Conservation (phyloP, 1,140 invertebrate species). For the Heliconius congener region DNA sequence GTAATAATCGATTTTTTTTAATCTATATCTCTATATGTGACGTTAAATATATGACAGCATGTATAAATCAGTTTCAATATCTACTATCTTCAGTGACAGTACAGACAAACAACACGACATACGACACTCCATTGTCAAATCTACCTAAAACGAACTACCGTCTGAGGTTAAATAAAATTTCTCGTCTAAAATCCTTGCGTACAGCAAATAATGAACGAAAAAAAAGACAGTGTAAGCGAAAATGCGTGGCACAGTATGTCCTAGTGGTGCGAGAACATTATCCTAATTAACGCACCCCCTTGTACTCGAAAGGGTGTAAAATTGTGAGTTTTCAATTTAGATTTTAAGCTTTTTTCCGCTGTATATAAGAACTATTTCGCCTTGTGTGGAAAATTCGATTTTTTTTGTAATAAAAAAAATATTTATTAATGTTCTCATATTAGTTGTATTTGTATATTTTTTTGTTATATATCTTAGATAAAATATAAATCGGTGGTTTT, state of each 20-base stretch:
- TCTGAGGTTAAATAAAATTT: slow-evolving; percentile 20
- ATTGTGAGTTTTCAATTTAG: not conserved
- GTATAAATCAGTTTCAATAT: too few relatives aligned
- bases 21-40: not conserved
- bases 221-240: slow-evolving; percentile 34
- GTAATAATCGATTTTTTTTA: not conserved
- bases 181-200: slow-evolving; percentile 26
- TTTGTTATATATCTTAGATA: not conserved
- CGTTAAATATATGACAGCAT: not conserved
- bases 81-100: not conserved
- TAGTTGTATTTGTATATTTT: not conserved
- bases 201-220: slow-evolving; percentile 31
- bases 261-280: slow-evolving; percentile 44
- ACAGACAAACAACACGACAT: not conserved
- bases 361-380: not conserved
- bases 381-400: not conserved
- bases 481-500: slow-evolving; percentile 38
- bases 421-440: not conserved
- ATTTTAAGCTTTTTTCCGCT: not conserved
- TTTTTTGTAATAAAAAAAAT: not conserved
- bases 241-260: slow-evolving; percentile 39
- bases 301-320: slow-evolving; percentile 19
- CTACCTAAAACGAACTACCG: not conserved
- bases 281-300: slow-evolving; percentile 40
- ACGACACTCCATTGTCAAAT: not conserved